A percentile compares a stretch with the other conserved stretches of the same genome.
These are phyloP conservation scores for Piaya cayana DNA, from an alignment of 2,113 vertebrate genomes.

Conservation along the genomic window DNA sequence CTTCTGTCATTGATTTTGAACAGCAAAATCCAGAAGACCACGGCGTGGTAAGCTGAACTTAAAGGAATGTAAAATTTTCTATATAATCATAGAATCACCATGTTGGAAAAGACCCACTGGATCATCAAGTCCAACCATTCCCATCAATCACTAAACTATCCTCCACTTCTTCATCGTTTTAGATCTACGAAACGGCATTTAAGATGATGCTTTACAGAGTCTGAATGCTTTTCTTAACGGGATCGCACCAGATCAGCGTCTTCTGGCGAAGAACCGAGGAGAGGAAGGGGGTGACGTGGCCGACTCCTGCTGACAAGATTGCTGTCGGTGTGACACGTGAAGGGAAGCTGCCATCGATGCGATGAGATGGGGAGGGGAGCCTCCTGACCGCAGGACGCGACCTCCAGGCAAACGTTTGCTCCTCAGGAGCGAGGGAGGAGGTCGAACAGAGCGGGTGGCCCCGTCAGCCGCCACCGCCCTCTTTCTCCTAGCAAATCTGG, in stretches of 20 bases:
- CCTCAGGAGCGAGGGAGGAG: rapidly evolving
- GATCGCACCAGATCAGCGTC: no score
- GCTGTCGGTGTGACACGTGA: rapidly evolving
- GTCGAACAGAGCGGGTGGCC: background rate
- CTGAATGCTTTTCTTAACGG: background rate
- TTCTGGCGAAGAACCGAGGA: background rate
- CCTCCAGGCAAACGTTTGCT: background rate
- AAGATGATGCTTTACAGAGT: background rate
- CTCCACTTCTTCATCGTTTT: background rate
- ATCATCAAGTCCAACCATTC: no score
- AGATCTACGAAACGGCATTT: background rate
- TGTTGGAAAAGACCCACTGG: no score
- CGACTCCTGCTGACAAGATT: background rate
- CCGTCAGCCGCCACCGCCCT: rapidly evolving
- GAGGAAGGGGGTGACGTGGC: background rate
- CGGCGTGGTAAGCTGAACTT: rapidly evolving
- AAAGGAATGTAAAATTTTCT: background rate
- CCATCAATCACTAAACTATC: no score
- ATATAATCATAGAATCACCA: no score
- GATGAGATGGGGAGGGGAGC: background rate
- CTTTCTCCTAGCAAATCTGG: background rate
- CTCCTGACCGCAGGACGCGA: rapidly evolving
- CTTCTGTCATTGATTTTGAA: background rate
- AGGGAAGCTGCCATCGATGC: background rate
- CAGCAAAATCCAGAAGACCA: background rate